phyloP scores from a whole-genome alignment of 1,140 invertebrate genomes.

The Calephelis nemesis region DNA sequence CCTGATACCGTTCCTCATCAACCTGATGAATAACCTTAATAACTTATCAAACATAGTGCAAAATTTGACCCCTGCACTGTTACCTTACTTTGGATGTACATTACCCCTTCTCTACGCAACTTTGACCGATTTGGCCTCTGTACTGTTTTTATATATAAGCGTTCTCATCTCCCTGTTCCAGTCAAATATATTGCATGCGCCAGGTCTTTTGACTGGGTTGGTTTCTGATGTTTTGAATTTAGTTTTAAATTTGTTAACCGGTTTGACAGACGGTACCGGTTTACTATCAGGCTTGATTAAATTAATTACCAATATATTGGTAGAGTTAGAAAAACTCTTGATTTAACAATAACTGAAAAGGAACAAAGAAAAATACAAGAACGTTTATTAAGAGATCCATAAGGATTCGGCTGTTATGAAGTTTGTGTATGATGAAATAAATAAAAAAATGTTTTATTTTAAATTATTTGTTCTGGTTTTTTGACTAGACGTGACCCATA shows the following conservation, averaged over 20 bases:
- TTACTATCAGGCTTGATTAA: constrained; percentile 57
- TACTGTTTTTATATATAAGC: constrained; percentile 66
- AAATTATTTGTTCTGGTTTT: too few species aligned
- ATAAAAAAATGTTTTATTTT: too few species aligned
- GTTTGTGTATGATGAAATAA: too few species aligned
- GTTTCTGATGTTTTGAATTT: constrained; percentile 58
- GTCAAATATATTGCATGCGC: constrained; percentile 62
- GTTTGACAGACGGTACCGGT: constrained; percentile 53
- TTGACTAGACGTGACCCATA: too few species aligned
- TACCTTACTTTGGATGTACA: constrained; percentile 67
- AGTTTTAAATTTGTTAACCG: constrained; percentile 53
- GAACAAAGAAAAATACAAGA: too few species aligned
- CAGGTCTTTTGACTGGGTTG: constrained; percentile 52
- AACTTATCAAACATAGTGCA: constrained; percentile 67
- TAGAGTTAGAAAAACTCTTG: constrained; percentile 63
- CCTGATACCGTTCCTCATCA: constrained; percentile 62
- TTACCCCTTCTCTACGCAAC: constrained; percentile 64
- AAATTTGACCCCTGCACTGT: constrained; percentile 60
- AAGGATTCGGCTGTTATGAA: too few species aligned
- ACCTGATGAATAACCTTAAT: constrained; percentile 66
- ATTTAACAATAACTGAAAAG: constrained; percentile 31
- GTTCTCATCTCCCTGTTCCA: constrained; percentile 63
- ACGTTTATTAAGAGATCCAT: constrained; percentile 5
- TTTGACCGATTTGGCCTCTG: constrained; percentile 64
- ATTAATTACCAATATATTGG: constrained; percentile 56